Evolutionary conservation across 2,113 vertebrate species (phyloP), one percentile per base, ranked within the genome.

Genomic region (Murina feae): DNA sequence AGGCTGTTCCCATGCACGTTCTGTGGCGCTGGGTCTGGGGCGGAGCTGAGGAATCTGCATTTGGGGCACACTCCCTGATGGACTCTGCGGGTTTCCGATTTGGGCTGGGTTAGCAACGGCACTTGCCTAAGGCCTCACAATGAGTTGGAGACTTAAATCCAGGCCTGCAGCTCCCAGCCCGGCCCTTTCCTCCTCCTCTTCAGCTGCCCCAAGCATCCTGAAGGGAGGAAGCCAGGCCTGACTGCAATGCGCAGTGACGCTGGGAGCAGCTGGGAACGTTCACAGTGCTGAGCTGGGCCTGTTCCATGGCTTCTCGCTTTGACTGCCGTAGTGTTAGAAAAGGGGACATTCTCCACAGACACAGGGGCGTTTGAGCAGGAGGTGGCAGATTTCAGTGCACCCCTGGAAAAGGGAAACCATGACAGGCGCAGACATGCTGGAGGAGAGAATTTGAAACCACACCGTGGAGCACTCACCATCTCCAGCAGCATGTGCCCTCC

Each of bases 41-140:
- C 10, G 25, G 51, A 69, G 9, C 58, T 76, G 12, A 28, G 51
- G 47, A 74, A 82, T 28, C 30, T 51, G 37, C 42, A 44, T 76
- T 32, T 51, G 51, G 44, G 23, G 63, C 42, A 63, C 2, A 32
- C 14, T 35, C 21, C 32, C 81, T 12, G 28, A 21, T 42, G 63
- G 37, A 72, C 79, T 80, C 49, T 44, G n/a, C 9, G 51, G 80
- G 53, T 39, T 83, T 90, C 89, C n/a, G 37, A 51, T 60, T 28
- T 82, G 66, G 18, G 37, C 32, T 74, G 18, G 20, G 71, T 75
- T 81, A 17, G 28, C 18, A 25, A 74, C 7, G 4, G 7, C 6
- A 8, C 42, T 71, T 30, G 53, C 39, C 44, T 0, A 5, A 82
- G 93, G 66, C 66, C 55, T 65, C 76, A 1, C 1, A 3, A 2